These are phyloP conservation scores for Phthorimaea operculella DNA, from an alignment of 1,140 invertebrate species.

Conservation along the genomic window DNA sequence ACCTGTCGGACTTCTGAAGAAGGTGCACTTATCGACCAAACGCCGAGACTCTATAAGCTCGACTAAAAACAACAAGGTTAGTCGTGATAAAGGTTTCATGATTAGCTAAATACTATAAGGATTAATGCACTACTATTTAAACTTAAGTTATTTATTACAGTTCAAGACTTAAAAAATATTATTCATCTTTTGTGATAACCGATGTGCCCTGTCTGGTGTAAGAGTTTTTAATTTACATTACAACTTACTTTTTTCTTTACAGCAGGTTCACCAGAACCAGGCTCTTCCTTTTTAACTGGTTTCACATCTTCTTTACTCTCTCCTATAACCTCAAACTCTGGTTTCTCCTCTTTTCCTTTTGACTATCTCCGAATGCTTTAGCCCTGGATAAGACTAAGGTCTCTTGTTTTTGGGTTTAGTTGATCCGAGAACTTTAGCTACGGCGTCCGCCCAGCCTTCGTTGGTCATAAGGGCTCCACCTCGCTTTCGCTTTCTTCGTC, in stretches of 20 bases:
- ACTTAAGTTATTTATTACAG: too few species aligned
- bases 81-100: too few species aligned
- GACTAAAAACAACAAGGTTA: too few species aligned
- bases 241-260: constrained; percentile 57
- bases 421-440: constrained; percentile 78
- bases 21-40: too few species aligned
- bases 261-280: constrained; percentile 34
- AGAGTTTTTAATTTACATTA: too few species aligned
- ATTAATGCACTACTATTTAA: too few species aligned
- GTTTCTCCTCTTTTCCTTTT: constrained; percentile 64
- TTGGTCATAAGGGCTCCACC: constrained; percentile 48
- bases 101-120: neutral
- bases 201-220: too few species aligned
- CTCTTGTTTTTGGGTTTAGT: constrained; percentile 80
- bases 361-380: constrained; percentile 71
- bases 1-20: too few species aligned
- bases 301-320: constrained; percentile 60
- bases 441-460: constrained; percentile 75
- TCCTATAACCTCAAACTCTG: constrained; percentile 67
- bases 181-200: too few species aligned
- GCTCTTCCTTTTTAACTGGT: constrained; percentile 45
- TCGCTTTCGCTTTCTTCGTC: constrained; percentile 15
- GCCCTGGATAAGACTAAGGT: constrained; percentile 79
- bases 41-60: too few species aligned
- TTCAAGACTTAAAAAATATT: too few species aligned